Base-by-base conservation (phyloP, 2,797 vertebrate species). In the Rhincodon typus region DNA sequence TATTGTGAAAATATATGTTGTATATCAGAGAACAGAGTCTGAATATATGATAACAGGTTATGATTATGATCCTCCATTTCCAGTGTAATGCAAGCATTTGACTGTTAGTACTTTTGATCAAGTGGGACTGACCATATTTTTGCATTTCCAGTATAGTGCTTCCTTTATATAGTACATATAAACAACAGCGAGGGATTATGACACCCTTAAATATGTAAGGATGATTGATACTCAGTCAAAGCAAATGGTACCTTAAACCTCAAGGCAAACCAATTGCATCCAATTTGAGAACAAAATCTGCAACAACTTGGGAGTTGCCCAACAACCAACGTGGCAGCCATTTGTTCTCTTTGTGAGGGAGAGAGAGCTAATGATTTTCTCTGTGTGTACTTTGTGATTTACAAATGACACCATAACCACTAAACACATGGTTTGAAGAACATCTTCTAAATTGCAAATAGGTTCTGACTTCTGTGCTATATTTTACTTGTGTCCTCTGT, bases 351-450 rank as follows among this genome's bases (percentile, higher is more conserved):
- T 93, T 93, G 34, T 62, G n/a, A 93, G 53, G 4, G 21, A 3
- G 62, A 42, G 17, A 82, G 77, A 23, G 62, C 38, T 93, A 23
- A 67, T 93, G 21, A 38, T 69, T 67, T 93, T 93, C 90, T 69
- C 38, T 93, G n/a, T n/a, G 69, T 27, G 17, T 53, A 50, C 46
- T 50, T 77, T 95, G 94, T 74, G 70, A 70, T 46, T 95, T 74
- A 77, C 94, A 95, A 93, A n/a, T 95, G 46, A 34, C 70, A 62
- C 30, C 42, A 74, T 53, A 53, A 95, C 70, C 70, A 95, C 94
- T 77, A 95, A 95, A 95, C 69, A 95, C 46, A 77, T 95, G 94
- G 94, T 95, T 95, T 95, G 94, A 77, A n/a, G 77, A 91, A 95
- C 70, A 95, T 95, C 27, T 74, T 77, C 27, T 95, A 77, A 95